phyloP scores from a whole-genome alignment of 2,113 vertebrate genomes.

The Panthera tigris region DNA sequence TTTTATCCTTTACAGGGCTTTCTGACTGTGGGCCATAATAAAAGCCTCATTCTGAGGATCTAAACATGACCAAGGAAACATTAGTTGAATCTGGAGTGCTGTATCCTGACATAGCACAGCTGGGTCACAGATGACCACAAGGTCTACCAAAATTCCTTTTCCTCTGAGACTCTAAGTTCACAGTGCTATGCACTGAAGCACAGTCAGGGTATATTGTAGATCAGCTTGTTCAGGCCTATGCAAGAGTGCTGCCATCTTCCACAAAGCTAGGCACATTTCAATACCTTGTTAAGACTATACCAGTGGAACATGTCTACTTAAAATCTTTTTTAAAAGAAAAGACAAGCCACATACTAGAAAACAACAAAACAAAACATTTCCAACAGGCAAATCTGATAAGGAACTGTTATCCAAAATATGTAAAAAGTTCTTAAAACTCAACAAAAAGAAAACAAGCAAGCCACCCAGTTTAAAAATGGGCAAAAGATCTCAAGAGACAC shows the following conservation, averaged over 20 bases:
- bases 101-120: not conserved
- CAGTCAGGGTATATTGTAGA: not conserved
- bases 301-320: not conserved
- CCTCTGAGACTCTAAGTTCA: not conserved
- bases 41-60: not conserved
- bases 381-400: not conserved
- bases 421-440: constrained; percentile 17
- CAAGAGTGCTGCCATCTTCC: not conserved
- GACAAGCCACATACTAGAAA: not conserved
- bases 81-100: not conserved
- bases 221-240: not conserved
- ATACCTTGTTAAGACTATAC: not conserved
- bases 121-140: not conserved
- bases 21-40: not conserved
- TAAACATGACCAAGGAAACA: not conserved
- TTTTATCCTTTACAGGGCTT: not conserved
- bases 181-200: fast-evolving
- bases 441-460: not conserved
- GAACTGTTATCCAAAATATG: not conserved
- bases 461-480: not conserved
- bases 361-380: not conserved
- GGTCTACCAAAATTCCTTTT: not conserved
- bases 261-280: not conserved
- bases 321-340: not conserved
- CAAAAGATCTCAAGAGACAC: not conserved